phyloP scores from a whole-genome alignment of 2,797 vertebrate genomes.

The Phoxinus dragarum region DNA sequence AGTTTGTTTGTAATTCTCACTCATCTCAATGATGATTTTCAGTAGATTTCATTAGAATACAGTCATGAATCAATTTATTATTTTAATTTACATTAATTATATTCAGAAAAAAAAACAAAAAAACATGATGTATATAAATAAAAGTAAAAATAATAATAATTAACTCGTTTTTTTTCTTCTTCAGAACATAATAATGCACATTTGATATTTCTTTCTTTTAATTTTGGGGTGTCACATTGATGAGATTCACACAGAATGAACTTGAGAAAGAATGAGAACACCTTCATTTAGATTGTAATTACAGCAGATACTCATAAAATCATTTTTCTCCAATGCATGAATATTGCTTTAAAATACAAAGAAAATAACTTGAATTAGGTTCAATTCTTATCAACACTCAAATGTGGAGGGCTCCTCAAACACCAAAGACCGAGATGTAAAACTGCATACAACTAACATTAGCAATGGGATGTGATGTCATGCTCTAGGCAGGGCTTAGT shows the following conservation, averaged over 20 bases:
- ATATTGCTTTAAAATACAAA: not conserved
- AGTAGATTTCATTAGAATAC: not conserved
- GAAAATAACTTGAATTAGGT: not conserved
- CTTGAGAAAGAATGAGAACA: too few relatives aligned
- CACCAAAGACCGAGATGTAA: not conserved
- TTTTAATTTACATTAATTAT: not conserved
- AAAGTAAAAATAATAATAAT: not conserved
- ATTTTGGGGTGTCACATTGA: not conserved
- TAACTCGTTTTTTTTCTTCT: not conserved
- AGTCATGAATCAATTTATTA: not conserved
- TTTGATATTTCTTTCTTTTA: not conserved
- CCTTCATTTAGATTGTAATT: not conserved
- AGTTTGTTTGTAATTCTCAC: not conserved
- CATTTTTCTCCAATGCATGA: not conserved
- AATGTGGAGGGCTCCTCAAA: not conserved
- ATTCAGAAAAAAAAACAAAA: not conserved
- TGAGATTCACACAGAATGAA: too few relatives aligned
- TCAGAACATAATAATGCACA: not conserved
- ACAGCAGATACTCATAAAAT: not conserved
- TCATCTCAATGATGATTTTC: not conserved
- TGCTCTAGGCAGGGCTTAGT: not conserved
- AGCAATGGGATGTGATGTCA: conserved; percentile 12
- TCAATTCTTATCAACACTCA: not conserved
- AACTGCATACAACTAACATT: not conserved
- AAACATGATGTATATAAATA: too few relatives aligned